Evolutionary conservation across 2,797 vertebrate species (phyloP).

Genomic region (Pangasius krempfi): DNA sequence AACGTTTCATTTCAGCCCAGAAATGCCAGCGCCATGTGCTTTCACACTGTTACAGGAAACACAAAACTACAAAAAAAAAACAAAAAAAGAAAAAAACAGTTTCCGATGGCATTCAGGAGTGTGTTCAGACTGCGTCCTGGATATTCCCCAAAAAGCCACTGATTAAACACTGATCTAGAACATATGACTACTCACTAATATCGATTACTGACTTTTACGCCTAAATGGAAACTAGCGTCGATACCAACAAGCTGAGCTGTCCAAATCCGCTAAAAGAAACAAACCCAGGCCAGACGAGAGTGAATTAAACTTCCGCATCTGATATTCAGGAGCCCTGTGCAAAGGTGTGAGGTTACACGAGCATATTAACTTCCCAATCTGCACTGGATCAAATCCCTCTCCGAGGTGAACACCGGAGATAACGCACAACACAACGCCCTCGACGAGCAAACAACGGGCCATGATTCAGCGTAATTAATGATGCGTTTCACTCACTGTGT

Average conservation of each 20-base stretch:
- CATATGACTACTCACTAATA: background rate
- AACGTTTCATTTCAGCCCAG: background rate
- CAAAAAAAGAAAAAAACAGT: background rate
- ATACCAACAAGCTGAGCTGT: no score
- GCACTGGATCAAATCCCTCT: constrained; percentile 51
- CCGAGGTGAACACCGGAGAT: constrained; percentile 48
- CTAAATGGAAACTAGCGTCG: background rate
- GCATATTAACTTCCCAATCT: constrained; percentile 63
- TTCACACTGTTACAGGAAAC: background rate
- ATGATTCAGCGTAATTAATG: constrained; percentile 50
- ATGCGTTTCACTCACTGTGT: background rate
- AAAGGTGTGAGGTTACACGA: constrained; percentile 66
- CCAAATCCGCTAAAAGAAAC: background rate
- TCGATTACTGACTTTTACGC: background rate
- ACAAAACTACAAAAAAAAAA: background rate
- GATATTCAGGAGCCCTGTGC: constrained; percentile 1
- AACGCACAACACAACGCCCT: constrained; percentile 7
- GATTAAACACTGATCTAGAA: background rate
- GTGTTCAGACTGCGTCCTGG: background rate
- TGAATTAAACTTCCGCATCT: constrained; percentile 1
- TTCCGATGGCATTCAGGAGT: no score
- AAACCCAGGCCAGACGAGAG: background rate
- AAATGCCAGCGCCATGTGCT: background rate
- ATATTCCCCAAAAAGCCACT: background rate
- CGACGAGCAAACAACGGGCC: constrained; percentile 34